Evolutionary conservation across 2,888 invertebrate species (phyloP).

Genomic region (Diarsia brunnea): DNA sequence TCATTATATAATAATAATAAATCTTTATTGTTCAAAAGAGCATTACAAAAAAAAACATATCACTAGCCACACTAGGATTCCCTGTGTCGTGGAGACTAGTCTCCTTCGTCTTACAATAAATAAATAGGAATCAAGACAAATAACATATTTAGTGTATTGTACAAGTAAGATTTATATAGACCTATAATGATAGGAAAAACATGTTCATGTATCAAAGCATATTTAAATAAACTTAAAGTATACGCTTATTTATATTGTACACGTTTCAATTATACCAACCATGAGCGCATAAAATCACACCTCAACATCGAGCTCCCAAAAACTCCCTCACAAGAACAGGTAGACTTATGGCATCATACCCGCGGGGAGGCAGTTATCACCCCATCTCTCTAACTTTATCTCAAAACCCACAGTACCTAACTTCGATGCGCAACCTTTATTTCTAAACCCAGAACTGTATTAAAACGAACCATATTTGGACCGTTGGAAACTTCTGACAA

Average conservation of each 20-base stretch:
- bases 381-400: slow-evolving; percentile 53
- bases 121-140: no score
- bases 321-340: neutral
- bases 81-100: no score
- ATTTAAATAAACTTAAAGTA: neutral
- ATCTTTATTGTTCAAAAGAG: no score
- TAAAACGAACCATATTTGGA: slow-evolving; percentile 54
- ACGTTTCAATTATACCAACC: neutral
- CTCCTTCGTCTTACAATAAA: no score
- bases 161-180: no score
- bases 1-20: no score
- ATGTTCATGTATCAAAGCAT: no score
- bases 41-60: no score
- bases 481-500: slow-evolving; percentile 45
- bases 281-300: neutral
- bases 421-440: slow-evolving; percentile 49
- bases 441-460: slow-evolving; percentile 44
- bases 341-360: slow-evolving; percentile 17
- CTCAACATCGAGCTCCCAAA: neutral
- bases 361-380: slow-evolving; percentile 53
- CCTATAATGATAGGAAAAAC: no score
- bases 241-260: neutral
- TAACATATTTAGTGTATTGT: no score
- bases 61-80: no score
- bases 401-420: slow-evolving; percentile 35